Percentiles rank a stretch among this genome's conserved stretches.
These are phyloP conservation scores for Neoascia interrupta DNA, from an alignment of 2,888 invertebrate genomes.

Conservation along the genomic window DNA sequence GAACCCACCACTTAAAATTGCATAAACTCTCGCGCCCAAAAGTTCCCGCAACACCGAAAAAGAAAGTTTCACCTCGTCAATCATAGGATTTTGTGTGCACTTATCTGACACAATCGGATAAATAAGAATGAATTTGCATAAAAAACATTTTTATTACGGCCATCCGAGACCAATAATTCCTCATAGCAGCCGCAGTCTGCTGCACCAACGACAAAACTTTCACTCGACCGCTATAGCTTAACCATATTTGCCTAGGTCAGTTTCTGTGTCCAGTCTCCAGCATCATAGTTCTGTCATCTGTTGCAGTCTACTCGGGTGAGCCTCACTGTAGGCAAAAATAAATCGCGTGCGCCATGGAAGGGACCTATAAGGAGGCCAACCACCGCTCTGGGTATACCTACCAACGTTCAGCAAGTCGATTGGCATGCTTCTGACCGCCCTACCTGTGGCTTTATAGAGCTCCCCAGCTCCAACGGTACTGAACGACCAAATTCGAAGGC, in stretches of 20 bases:
- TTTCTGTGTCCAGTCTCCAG: constrained; percentile 48
- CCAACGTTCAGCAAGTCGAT: not conserved
- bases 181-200: not conserved
- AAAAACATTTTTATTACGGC: constrained; percentile 13
- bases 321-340: constrained; percentile 18
- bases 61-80: constrained; percentile 25
- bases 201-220: constrained; percentile 27
- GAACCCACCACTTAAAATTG: not conserved
- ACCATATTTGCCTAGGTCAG: constrained; percentile 60
- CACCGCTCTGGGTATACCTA: not conserved
- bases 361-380: constrained; percentile 36
- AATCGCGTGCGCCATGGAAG: constrained; percentile 1
- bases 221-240: constrained; percentile 25
- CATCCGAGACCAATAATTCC: constrained; percentile 33
- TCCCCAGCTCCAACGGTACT: constrained; percentile 46
- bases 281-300: constrained; percentile 34
- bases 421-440: constrained; percentile 32
- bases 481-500: constrained; percentile 41
- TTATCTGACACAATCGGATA: constrained; percentile 37
- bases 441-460: constrained; percentile 9
- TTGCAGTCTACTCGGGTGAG: constrained; percentile 54
- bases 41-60: constrained; percentile 5
- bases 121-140: constrained; percentile 52
- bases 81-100: not conserved
- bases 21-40: not conserved